Percentiles rank a stretch among this genome's conserved stretches.
These are phyloP conservation scores for Sarcophaga bullata DNA, from an alignment of 1,140 invertebrate species.

Conservation along the genomic window DNA sequence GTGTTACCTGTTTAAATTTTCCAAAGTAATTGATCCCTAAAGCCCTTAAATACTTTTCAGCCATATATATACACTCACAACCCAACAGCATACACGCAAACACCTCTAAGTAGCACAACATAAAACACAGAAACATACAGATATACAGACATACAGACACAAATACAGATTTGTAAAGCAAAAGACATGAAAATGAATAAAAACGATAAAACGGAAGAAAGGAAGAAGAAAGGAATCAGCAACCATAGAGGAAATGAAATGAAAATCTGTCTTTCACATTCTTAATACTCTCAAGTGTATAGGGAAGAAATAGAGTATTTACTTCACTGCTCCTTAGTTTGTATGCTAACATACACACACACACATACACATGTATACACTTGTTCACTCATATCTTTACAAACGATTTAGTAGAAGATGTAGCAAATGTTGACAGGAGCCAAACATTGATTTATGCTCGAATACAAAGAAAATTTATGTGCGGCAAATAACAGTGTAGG, in stretches of 20 bases:
- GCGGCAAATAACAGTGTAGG: conserved; percentile 48
- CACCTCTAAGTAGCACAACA: neutral
- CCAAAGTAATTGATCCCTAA: conserved; percentile 36
- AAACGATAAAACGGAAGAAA: neutral
- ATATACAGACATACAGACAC: neutral
- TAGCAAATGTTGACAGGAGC: conserved; percentile 52
- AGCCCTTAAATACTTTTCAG: conserved; percentile 34
- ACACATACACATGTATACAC: neutral
- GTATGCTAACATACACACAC: neutral
- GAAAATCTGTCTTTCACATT: conserved; percentile 20
- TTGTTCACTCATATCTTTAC: neutral
- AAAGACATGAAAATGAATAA: neutral
- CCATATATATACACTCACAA: conserved; percentile 6
- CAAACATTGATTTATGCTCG: conserved; percentile 63
- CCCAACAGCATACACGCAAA: neutral
- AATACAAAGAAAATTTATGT: conserved; percentile 60
- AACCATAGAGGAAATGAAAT: neutral
- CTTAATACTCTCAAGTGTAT: conserved; percentile 14
- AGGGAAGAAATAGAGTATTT: neutral
- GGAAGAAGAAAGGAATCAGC: no score
- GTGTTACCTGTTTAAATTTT: conserved; percentile 23
- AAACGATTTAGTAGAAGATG: conserved; percentile 36
- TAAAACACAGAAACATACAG: neutral
- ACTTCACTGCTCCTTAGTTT: neutral
- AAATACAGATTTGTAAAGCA: neutral